A percentile compares a stretch with the other conserved stretches of the same genome.
Conservation (phyloP, 2,113 vertebrate species). For the Eudyptes chrysolophus region DNA sequence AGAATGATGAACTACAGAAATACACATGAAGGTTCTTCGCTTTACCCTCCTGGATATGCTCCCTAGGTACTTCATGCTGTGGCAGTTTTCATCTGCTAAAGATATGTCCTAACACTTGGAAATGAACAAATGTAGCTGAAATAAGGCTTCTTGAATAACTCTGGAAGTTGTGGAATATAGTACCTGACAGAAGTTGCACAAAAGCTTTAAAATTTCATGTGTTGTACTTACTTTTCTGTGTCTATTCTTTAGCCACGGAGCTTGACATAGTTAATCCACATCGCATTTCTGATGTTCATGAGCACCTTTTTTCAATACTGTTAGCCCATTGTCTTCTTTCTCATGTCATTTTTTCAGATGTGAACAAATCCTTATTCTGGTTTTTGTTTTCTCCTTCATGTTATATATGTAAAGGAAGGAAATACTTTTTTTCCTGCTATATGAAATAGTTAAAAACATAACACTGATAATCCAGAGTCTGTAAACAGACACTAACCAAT, state of each 20-base stretch:
- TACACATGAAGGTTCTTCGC: background rate
- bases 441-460: background rate
- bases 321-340: background rate
- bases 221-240: background rate
- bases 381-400: background rate
- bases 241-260: background rate
- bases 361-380: background rate
- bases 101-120: background rate
- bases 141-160: background rate
- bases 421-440: background rate
- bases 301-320: background rate
- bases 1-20: background rate
- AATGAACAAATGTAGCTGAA: background rate
- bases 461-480: background rate
- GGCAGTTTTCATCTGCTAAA: background rate
- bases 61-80: background rate
- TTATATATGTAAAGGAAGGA: background rate
- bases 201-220: background rate
- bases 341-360: background rate
- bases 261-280: background rate
- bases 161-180: background rate
- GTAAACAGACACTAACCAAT: background rate
- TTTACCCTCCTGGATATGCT: background rate
- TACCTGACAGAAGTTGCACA: background rate
- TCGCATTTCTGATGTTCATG: background rate